Base-by-base conservation (phyloP, 2,113 vertebrate genomes). In the Excalfactoria chinensis region DNA sequence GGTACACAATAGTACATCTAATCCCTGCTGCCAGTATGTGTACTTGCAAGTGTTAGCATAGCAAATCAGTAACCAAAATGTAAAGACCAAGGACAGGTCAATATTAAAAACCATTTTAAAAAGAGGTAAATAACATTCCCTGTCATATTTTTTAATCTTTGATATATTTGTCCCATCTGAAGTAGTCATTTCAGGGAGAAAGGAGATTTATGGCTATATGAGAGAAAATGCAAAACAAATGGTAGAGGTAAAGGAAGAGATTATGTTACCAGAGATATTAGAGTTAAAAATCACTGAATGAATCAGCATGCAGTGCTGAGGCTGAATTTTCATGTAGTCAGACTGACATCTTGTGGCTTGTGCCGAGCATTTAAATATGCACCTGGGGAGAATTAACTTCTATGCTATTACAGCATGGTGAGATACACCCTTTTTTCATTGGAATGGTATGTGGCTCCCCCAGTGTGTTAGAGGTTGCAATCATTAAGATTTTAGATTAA, bases 261-360 rank as follows among this genome's bases (percentile, higher is more conserved):
- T 79, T 78, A 80, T 53, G 22, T 76, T 88, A 73, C 79, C 35
- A 35, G 81, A 88, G 30, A 43, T 48, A 32, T 8, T 30, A 40
- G 59, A 81, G n/a, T 67, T 86, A 86, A 90, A 86, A 92, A 55
- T 74, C 13, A 16, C 41, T 3, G 4, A 30, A 26, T 44, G 67
- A 63, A 71, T 85, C 32, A 69, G n/a, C 6, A 35, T 28, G 25
- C 16, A 77, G 63, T 35, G 19, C 34, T 44, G 51, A 14, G 30
- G 48, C 18, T 68, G 67, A 66, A 41, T 86, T 93, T 93, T 77
- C 70, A 55, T 79, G 94, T 62, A 89, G 30, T 59, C 71, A 95
- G 77, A 91, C 74, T 96, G 96, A 95, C 96, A 95, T 76, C 96
- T 96, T 89, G 96, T 95, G 97, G 95, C 77, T 68, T 85, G 13